Evolutionary conservation across 2,113 vertebrate genomes (phyloP).

Genomic region (Castor canadensis): DNA sequence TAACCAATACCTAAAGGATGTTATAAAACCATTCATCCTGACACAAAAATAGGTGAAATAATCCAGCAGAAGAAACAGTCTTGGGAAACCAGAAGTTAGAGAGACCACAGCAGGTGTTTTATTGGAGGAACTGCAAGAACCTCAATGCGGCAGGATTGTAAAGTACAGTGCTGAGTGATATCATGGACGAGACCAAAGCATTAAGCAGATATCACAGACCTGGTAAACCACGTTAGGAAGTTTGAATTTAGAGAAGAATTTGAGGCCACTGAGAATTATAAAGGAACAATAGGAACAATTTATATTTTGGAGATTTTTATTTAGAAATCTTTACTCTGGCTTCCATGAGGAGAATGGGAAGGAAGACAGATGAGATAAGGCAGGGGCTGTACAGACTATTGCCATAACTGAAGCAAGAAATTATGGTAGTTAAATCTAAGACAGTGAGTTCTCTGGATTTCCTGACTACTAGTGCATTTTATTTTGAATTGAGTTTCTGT

Average conservation of each 20-base stretch:
- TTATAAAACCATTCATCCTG: not conserved
- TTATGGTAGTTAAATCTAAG: not conserved
- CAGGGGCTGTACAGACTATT: not conserved
- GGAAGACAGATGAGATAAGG: not conserved
- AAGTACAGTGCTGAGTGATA: not conserved
- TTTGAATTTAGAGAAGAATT: not conserved
- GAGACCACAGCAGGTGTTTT: not conserved
- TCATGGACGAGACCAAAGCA: not conserved
- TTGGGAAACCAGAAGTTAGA: slow-evolving; percentile 8
- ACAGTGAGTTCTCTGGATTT: not conserved
- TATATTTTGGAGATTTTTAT: not conserved
- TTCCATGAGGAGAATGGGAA: not conserved
- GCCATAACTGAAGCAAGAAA: not conserved
- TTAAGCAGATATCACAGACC: not conserved
- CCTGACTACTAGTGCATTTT: not conserved
- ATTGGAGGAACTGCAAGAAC: not conserved
- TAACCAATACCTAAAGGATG: not conserved
- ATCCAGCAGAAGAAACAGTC: not conserved
- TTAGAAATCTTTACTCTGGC: not conserved
- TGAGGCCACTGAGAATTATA: not conserved
- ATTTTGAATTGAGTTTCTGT: not conserved
- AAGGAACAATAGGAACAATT: not conserved
- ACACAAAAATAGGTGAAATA: slow-evolving; percentile 33
- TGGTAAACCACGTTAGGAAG: not conserved
- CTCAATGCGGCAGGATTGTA: not conserved